phyloP scores from a whole-genome alignment of 2,888 invertebrate genomes.

The Himalopsyche japonica region DNA sequence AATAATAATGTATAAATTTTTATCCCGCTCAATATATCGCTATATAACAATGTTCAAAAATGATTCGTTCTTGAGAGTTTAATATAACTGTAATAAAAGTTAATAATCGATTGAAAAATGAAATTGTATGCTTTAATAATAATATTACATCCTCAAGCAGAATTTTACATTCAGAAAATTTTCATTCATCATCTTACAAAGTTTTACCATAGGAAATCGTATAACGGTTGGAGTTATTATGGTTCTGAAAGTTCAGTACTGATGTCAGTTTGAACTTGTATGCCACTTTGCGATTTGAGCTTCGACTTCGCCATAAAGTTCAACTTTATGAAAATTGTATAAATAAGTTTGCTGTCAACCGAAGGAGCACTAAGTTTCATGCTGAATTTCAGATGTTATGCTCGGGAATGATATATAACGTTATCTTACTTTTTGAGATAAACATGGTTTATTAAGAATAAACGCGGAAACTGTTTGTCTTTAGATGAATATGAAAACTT shows the following conservation, averaged over 20 bases:
- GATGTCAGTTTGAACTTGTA: neutral
- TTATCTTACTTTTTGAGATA: neutral
- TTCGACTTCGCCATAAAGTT: neutral
- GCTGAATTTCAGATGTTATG: neutral
- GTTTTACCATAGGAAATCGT: neutral
- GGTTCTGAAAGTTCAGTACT: neutral
- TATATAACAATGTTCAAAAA: too few relatives aligned
- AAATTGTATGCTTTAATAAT: neutral
- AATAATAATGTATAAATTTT: too few relatives aligned
- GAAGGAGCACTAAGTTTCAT: neutral
- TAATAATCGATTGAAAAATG: neutral
- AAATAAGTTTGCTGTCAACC: neutral
- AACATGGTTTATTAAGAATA: neutral
- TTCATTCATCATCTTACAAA: neutral
- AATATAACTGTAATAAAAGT: neutral
- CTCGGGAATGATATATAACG: neutral
- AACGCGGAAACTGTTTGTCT: neutral
- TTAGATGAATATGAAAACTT: too few relatives aligned
- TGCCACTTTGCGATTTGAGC: neutral
- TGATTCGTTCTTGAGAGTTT: too few relatives aligned
- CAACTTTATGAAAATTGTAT: neutral
- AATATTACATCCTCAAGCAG: neutral
- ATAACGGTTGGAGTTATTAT: neutral
- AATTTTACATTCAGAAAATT: neutral
- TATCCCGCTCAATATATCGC: too few relatives aligned